phyloP scores from a whole-genome alignment of 2,113 vertebrate genomes.

The Tilapia sparmanii region DNA sequence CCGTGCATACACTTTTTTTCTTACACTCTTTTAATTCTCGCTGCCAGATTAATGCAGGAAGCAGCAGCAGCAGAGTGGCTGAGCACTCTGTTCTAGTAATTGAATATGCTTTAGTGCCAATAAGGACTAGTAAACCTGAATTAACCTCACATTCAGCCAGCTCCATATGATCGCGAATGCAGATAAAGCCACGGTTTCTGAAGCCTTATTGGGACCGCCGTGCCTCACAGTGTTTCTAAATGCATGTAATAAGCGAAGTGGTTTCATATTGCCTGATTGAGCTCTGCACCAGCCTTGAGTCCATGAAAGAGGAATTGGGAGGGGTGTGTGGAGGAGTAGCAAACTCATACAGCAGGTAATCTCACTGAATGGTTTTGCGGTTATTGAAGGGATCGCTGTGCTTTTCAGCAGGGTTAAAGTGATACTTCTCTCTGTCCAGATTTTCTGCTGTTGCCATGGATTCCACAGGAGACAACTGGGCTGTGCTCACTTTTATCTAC shows the following conservation, averaged over 20 bases:
- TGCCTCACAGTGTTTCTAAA: conserved; percentile 21
- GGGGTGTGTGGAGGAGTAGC: conserved; percentile 8
- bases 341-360: conserved; percentile 19
- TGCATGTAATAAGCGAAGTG: not conserved
- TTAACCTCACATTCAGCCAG: conserved; percentile 14
- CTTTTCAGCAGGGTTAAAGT: conserved; percentile 44
- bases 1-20: not conserved
- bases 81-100: conserved; percentile 1
- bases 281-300: not conserved
- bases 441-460: conserved; percentile 55
- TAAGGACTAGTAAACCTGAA: conserved; percentile 25
- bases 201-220: not conserved
- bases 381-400: conserved; percentile 23
- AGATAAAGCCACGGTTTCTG: not conserved
- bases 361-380: conserved; percentile 11
- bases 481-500: conserved; percentile 9
- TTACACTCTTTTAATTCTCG: conserved; percentile 22
- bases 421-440: conserved; percentile 20
- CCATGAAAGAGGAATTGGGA: not conserved
- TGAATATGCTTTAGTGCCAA: conserved; percentile 21
- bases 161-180: not conserved
- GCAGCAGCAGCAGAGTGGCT: not conserved
- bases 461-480: conserved; percentile 44
- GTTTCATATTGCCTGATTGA: conserved; percentile 6
- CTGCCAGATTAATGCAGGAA: conserved; percentile 19